A percentile compares a stretch with the other conserved stretches of the same genome.
These are phyloP conservation scores for Polydrusus cervinus DNA, from an alignment of 2,888 invertebrate species.

Conservation along the genomic window DNA sequence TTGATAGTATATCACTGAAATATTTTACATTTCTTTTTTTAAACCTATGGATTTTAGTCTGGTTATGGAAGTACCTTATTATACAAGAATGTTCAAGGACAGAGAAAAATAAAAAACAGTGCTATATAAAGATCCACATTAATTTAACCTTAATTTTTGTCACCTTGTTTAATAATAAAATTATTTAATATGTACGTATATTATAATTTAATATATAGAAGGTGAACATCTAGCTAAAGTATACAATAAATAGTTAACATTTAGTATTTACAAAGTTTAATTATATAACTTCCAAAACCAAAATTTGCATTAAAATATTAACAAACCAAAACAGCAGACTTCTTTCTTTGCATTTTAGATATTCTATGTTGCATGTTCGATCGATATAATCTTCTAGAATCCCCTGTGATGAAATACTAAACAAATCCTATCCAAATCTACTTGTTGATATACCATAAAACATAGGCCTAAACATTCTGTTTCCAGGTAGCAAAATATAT, in stretches of 20 bases:
- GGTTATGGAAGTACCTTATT: neutral
- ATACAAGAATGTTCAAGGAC: neutral
- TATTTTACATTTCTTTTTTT: too few relatives aligned
- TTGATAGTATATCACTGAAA: neutral
- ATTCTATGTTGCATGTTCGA: neutral
- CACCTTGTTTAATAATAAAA: too few relatives aligned
- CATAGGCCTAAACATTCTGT: neutral
- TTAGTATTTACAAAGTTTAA: too few relatives aligned
- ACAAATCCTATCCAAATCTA: neutral
- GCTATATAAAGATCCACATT: too few relatives aligned
- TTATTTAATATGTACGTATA: too few relatives aligned
- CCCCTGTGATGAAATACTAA: slow-evolving; percentile 8
- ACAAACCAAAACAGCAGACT: slow-evolving; percentile 11
- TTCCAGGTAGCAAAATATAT: neutral
- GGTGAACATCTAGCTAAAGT: too few relatives aligned
- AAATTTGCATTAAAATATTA: neutral
- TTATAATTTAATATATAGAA: too few relatives aligned
- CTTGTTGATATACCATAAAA: slow-evolving; percentile 6
- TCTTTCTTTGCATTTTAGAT: neutral
- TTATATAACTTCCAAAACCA: neutral
- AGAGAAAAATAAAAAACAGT: too few relatives aligned
- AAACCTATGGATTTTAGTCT: neutral
- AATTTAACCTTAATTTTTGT: too few relatives aligned
- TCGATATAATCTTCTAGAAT: slow-evolving; percentile 2
- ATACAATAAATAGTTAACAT: too few relatives aligned